Evolutionary conservation across 2,113 vertebrate genomes (phyloP), one percentile per base, ranked within the genome.

Genomic region (Nanorana parkeri): DNA sequence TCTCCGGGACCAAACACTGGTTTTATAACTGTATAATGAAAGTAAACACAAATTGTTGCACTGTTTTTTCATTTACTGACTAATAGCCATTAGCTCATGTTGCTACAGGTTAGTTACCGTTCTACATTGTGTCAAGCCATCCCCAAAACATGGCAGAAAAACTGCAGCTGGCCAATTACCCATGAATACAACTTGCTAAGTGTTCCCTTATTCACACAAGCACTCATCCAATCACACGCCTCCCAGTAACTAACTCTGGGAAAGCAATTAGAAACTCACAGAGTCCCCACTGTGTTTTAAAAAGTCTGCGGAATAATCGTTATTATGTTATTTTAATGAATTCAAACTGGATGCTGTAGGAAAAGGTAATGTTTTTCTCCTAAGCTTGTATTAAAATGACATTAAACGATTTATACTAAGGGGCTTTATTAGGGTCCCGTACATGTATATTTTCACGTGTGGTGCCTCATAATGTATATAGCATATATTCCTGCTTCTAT

Each of bases 131-230:
- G 47, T 26, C 58, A 52, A 36, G 51, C 26, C 16, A 47, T 29
- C n/a, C 41, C 47, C 28, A 29, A 67, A 55, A 78, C 21, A 19
- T 67, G 61, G 60, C 41, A 77, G 23, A 17, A 28, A 16, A 65
- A 28, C 47, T 36, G 8, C 21, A 28, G 17, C n/a, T n/a, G 66
- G 76, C 23, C 47, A 55, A 78, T 78, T 78, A 67, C 76, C 63
- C 76, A n/a, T 55, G 51, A 67, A 78, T 65, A 21, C 64, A 77
- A 78, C 63, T 78, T 78, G 63, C 76, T 78, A 67, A 78, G 52
- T 67, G 17, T 55, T 67, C 51, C 47, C 71, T 47, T 29, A n/a
- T 78, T 78, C 47, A 55, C 76, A 67, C 63, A 78, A 55, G 7
- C 41, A 16, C 60, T 63, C 75, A 65, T 64, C 54, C 32, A 73